A percentile compares a stretch with the other conserved stretches of the same genome.
Evolutionary conservation across 2,113 vertebrate species (phyloP).

Genomic region (Mesoclemmys tuberculata): DNA sequence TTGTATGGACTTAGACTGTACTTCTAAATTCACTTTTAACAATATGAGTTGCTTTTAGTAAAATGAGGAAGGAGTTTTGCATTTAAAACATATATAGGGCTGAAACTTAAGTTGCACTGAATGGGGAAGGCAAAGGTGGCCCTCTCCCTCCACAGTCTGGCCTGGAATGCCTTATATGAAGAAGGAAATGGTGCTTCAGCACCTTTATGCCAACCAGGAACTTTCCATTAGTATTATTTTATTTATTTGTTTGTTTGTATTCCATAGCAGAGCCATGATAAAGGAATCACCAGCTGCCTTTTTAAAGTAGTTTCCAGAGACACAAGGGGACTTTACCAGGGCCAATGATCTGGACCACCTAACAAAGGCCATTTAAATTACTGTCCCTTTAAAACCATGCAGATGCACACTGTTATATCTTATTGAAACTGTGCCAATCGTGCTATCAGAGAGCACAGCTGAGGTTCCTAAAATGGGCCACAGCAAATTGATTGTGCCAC

Average conservation of each 20-base stretch:
- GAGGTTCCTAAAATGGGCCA: not conserved
- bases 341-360: not conserved
- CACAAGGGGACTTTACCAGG: not conserved
- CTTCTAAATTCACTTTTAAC: too few relatives aligned
- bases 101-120: not conserved
- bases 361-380: not conserved
- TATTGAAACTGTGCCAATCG: not conserved
- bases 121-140: not conserved
- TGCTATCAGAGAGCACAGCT: rapidly evolving
- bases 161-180: not conserved
- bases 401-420: not conserved
- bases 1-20: too few relatives aligned
- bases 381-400: not conserved
- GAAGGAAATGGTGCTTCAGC: not conserved
- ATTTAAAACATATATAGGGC: not conserved
- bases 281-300: rapidly evolving
- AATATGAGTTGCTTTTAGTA: rapidly evolving
- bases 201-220: not conserved
- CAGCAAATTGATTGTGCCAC: rapidly evolving
- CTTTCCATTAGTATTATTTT: too few relatives aligned
- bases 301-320: not conserved
- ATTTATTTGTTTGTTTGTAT: too few relatives aligned
- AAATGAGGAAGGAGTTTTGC: not conserved
- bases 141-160: too few relatives aligned
- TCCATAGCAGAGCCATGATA: not conserved